Conservation (phyloP, 2,113 vertebrate genomes). For the Pluvianellus socialis region DNA sequence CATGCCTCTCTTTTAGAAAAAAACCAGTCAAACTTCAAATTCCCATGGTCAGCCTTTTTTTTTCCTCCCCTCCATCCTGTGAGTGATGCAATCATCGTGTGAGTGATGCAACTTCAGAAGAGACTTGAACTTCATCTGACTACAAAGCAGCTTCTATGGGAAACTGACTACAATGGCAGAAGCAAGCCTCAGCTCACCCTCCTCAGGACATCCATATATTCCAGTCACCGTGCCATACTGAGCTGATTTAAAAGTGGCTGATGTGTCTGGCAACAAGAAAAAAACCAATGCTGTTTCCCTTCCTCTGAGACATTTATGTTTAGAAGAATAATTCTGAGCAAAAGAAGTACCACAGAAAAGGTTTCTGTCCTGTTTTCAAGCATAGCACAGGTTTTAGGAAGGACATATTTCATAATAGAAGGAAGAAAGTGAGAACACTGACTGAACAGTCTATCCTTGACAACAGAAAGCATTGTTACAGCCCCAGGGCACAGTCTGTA, state of each 20-base stretch:
- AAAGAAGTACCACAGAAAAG: neutral
- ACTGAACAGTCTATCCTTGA: neutral
- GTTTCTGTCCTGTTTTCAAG: slow-evolving; percentile 1
- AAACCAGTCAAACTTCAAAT: neutral
- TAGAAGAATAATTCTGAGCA: slow-evolving; percentile 7
- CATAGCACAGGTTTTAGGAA: slow-evolving; percentile 18
- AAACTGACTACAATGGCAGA: neutral
- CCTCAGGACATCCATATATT: neutral
- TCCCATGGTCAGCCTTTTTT: neutral
- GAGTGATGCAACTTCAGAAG: neutral
- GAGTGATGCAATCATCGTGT: neutral
- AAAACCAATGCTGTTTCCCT: neutral
- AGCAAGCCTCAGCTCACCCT: neutral
- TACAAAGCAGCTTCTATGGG: neutral
- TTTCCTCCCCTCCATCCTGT: neutral
- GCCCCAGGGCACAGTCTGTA: neutral
- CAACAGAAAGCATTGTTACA: slow-evolving; percentile 36
- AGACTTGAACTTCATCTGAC: neutral
- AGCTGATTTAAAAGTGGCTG: neutral
- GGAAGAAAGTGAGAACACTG: neutral
- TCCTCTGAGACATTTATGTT: neutral
- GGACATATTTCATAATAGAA: slow-evolving; percentile 3
- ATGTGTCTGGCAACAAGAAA: neutral
- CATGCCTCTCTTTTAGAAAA: neutral
- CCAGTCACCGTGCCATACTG: neutral